A percentile compares a stretch with the other conserved stretches of the same genome.
Evolutionary conservation across 2,113 vertebrate species (phyloP).

Genomic region (Caretta caretta): DNA sequence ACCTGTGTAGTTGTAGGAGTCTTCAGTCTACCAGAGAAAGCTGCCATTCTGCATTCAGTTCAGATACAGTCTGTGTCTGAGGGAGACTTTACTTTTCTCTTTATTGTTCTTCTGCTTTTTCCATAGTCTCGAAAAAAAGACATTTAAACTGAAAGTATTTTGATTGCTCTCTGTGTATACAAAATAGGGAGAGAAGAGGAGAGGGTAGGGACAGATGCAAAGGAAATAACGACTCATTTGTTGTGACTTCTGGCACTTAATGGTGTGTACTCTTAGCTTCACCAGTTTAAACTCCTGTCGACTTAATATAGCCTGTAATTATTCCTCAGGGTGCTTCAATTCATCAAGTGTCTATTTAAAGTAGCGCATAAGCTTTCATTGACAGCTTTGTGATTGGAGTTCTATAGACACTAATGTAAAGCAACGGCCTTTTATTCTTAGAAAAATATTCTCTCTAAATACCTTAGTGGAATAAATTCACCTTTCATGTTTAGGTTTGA

Average conservation of each 20-base stretch:
- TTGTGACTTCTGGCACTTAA: not conserved
- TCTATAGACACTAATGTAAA: not conserved
- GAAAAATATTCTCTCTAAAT: not conserved
- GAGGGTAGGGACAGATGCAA: not conserved
- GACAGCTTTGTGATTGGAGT: slow-evolving; percentile 44
- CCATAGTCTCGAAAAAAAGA: not conserved
- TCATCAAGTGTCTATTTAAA: slow-evolving; percentile 64
- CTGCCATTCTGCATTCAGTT: not conserved
- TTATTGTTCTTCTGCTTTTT: not conserved
- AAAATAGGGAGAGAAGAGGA: not conserved
- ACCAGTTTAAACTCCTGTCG: slow-evolving; percentile 24
- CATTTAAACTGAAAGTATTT: not conserved
- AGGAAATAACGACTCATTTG: slow-evolving; percentile 21
- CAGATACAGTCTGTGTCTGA: not conserved
- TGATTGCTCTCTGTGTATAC: not conserved
- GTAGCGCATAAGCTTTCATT: slow-evolving; percentile 45
- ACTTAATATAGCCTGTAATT: slow-evolving; percentile 67
- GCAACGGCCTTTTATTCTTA: slow-evolving; percentile 15
- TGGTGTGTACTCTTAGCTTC: slow-evolving; percentile 7
- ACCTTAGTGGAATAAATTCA: not conserved
- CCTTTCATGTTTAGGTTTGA: not conserved
- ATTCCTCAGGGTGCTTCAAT: slow-evolving; percentile 45
- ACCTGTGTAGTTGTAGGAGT: not conserved
- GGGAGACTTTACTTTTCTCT: not conserved
- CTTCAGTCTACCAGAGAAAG: not conserved